Base-by-base conservation (phyloP, 1,140 invertebrate genomes). In the Plodia interpunctella region DNA sequence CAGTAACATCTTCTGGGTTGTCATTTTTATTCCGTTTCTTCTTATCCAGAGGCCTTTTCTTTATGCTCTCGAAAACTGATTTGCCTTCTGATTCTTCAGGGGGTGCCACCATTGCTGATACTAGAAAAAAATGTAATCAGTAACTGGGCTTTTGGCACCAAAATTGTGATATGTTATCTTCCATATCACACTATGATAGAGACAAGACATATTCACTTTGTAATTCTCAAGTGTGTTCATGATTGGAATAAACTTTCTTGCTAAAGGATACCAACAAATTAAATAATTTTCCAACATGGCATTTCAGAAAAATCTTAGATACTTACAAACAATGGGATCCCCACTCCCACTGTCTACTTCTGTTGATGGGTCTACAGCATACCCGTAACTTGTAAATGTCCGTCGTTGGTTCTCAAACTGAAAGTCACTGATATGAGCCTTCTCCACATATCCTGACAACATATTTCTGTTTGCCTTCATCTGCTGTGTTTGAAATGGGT, bases 371-470 rank as follows among this genome's bases (percentile, higher is more conserved):
- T 99, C 97, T 53, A 98, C 80, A 2, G 98, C 98, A 92, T 98
- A 98, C n/a, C 98, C 97, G 90, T 96, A 98, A 72, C 87, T 89
- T 11, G 94, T 91, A 87, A 99, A 99, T 10, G 98, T 99, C 79
- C 97, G 91, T 65, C 98, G 92, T 80, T 99, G 98, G 83, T 97
- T 98, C 90, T 99, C 98, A 93, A 99, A 99, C 72, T 99, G 96
- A 90, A 99, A 99, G 74, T 97, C 96, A 90, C 95, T 99, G 25
- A 99, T 94, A 87, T 99, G 96, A 4, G 98, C 97, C 70, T 95
- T 93, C 83, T 99, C 99, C 4, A 99, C 95, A 92, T 94, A 98
- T 11, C 98, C 99, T 20, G 98, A 94, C 0, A 99, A 87, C 62
- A 96, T 98, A 83, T 99, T 99, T 80, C 97, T 96, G 0, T 91